Conservation (phyloP, 2,888 invertebrate genomes). For the Lasioglossum leucozonium region DNA sequence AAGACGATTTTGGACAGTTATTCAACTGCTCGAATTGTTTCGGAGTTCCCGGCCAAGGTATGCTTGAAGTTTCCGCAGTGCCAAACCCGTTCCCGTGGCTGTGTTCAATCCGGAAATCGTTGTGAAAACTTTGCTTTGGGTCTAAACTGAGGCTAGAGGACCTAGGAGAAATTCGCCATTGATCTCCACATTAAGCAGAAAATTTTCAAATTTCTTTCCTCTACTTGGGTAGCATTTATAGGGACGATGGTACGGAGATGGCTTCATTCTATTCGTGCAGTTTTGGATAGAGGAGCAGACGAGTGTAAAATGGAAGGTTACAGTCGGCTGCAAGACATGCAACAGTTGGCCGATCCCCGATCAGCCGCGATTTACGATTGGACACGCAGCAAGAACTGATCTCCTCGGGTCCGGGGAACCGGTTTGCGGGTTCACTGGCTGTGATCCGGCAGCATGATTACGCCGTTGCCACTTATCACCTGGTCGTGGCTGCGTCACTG, state of each 20-base stretch:
- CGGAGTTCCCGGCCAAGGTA: neutral
- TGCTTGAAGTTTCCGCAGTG: neutral
- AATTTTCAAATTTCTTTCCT: too few species aligned
- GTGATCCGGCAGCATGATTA: slow-evolving; percentile 44
- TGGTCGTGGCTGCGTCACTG: slow-evolving; percentile 52
- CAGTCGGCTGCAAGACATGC: neutral
- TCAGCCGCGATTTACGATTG: slow-evolving; percentile 21
- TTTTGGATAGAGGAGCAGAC: neutral
- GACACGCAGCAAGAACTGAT: slow-evolving; percentile 34
- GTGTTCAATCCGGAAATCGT: neutral
- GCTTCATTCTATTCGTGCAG: neutral
- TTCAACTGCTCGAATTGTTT: neutral
- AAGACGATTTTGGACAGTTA: neutral
- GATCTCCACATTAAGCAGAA: too few species aligned
- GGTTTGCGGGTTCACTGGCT: slow-evolving; percentile 42
- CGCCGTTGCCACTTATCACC: slow-evolving; percentile 59
- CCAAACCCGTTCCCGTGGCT: neutral
- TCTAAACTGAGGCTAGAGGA: neutral
- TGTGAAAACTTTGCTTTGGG: neutral
- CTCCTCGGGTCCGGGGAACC: slow-evolving; percentile 45
- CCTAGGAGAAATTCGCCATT: too few species aligned
- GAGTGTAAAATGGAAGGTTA: neutral
- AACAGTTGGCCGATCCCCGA: slow-evolving; percentile 43
- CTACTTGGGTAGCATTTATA: too few species aligned
- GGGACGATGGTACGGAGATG: too few species aligned